These are phyloP conservation scores for Nematolebias whitei DNA, from an alignment of 2,113 vertebrate species.

Conservation along the genomic window DNA sequence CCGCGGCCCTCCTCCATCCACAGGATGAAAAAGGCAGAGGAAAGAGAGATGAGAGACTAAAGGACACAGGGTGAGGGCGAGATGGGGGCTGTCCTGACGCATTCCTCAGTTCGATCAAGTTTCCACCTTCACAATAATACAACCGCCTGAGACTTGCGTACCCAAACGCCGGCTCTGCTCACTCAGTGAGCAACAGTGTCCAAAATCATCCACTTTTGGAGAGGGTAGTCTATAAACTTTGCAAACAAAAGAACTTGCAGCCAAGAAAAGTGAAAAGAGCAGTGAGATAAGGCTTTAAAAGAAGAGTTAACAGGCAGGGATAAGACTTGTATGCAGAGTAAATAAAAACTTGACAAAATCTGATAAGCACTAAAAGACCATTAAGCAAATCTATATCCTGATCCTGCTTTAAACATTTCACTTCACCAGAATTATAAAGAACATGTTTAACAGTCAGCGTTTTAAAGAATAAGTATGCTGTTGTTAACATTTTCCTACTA, in stretches of 20 bases:
- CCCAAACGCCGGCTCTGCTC: neutral
- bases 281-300: neutral
- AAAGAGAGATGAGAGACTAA: slow-evolving; percentile 10
- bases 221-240: neutral
- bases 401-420: neutral
- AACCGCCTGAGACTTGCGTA: slow-evolving; percentile 19
- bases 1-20: slow-evolving; percentile 69
- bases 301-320: neutral
- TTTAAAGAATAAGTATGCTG: neutral
- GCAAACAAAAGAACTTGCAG: neutral
- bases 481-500: neutral
- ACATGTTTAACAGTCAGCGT: neutral
- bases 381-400: neutral
- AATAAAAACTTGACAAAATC: slow-evolving; percentile 1
- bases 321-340: slow-evolving; percentile 4
- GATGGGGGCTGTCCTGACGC: slow-evolving; percentile 56
- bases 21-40: slow-evolving; percentile 64
- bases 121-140: slow-evolving; percentile 69
- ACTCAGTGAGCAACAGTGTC: neutral
- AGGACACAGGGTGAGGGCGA: slow-evolving; percentile 17
- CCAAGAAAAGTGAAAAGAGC: neutral
- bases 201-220: neutral
- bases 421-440: too few species aligned
- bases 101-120: slow-evolving; percentile 77
- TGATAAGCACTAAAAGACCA: neutral